Base-by-base conservation (phyloP, 2,888 invertebrate species). In the Netelia inedita region DNA sequence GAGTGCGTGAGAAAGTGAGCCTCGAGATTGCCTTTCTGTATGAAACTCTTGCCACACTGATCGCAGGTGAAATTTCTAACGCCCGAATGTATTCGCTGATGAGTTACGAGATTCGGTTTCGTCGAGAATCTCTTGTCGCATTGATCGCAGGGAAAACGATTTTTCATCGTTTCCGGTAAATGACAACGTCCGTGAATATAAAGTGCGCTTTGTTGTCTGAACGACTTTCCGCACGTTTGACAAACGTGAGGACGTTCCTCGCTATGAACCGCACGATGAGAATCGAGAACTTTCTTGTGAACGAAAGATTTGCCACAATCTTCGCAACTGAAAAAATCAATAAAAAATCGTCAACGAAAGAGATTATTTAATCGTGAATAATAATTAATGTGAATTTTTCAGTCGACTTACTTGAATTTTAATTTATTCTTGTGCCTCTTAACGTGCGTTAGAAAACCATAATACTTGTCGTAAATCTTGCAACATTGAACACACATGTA, bases 401-500 rank as follows among this genome's bases (percentile, higher is more conserved):
- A 53, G 46, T 46, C 3, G 35, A 35, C 92, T 87, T 94, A 95
- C 94, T 93, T 76, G 92, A 94, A 96, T 94, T 95, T 95, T 41
- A 96, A 92, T 88, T 94, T 94, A 80, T 95, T 95, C 86, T 95
- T 94, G 91, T 96, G 96, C 66, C 95, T 94, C 85, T 95, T 94
- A 0, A 96, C 95, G 92, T 96, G 96, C 75, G 95, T 95, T 8
- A 96, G 91, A 90, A 96, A 96, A 3, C 95, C 94, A 82, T 94
- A 94, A 92, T 96, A 96, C 89, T 95, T 95, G 61, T 95, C 95
- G 86, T 95, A 95, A 14, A 95, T 94, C 88, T 95, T 95, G 63
- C 96, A 95, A 90, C 96, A 96, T 89, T 96, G 96, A 21, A 95
- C 95, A 90, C 96, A 97, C 89, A 95, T 94, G 88, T 96, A 96